These are phyloP conservation scores for Astyanax mexicanus DNA, from an alignment of 2,797 vertebrate genomes.

Conservation along the genomic window DNA sequence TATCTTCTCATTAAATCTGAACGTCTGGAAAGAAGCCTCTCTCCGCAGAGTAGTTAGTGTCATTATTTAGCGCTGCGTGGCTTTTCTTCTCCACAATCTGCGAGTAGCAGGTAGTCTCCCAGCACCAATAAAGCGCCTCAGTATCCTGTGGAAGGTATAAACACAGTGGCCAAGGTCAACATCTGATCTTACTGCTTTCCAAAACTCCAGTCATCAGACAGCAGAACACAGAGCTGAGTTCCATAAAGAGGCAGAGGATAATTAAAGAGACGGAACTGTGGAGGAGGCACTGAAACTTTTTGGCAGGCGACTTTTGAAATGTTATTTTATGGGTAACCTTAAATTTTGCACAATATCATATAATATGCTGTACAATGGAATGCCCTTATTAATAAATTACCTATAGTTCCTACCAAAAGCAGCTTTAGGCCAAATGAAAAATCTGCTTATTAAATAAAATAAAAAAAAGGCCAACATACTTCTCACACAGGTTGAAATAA, in stretches of 20 bases:
- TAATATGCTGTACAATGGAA: too few species aligned
- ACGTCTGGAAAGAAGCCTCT: constrained; percentile 16
- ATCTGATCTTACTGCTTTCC: constrained; percentile 56
- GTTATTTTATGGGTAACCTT: not conserved
- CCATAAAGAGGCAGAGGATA: constrained; percentile 13
- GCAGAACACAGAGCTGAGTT: not conserved
- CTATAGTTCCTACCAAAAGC: too few species aligned
- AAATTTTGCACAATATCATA: too few species aligned
- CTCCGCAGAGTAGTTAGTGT: not conserved
- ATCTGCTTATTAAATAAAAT: too few species aligned
- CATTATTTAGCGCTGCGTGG: not conserved
- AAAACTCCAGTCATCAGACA: constrained; percentile 38
- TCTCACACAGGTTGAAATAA: too few species aligned
- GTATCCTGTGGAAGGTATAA: constrained; percentile 45
- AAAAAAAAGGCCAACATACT: too few species aligned
- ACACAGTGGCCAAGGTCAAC: constrained; percentile 45
- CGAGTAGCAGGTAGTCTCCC: constrained; percentile 13
- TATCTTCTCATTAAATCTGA: constrained; percentile 28
- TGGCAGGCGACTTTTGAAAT: not conserved
- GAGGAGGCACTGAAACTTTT: not conserved
- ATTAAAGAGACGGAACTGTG: not conserved
- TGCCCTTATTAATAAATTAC: too few species aligned
- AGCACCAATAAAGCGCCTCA: constrained; percentile 21
- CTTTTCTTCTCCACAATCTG: not conserved
- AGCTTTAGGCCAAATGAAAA: too few species aligned